Conservation (phyloP, 2,797 vertebrate genomes). For the Tarsius wallacei region DNA sequence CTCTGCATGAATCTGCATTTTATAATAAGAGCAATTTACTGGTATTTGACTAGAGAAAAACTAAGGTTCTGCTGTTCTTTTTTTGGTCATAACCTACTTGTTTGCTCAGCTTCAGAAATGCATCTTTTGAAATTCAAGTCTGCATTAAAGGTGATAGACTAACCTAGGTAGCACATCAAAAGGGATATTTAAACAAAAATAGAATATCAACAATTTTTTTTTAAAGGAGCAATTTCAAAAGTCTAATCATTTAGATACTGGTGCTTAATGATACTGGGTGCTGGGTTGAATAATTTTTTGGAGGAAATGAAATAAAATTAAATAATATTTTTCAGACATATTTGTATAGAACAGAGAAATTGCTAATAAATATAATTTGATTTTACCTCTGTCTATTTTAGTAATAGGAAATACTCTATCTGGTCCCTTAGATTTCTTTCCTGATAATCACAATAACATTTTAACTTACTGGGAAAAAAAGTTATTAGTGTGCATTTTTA, state of each 20-base stretch:
- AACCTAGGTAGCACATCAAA: slow-evolving; percentile 58
- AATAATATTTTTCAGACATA: not conserved
- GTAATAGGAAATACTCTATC: not conserved
- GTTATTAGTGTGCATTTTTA: not conserved
- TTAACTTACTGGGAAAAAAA: not conserved
- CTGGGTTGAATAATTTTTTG: not conserved
- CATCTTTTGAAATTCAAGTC: slow-evolving; percentile 39
- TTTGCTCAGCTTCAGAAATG: slow-evolving; percentile 23
- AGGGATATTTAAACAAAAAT: not conserved
- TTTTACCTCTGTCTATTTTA: not conserved
- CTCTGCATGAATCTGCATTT: not conserved
- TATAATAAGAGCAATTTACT: not conserved
- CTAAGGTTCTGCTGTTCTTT: not conserved
- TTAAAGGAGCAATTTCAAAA: not conserved
- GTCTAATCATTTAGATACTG: not conserved
- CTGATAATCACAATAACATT: not conserved
- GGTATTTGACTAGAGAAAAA: not conserved
- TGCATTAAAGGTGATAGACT: slow-evolving; percentile 34
- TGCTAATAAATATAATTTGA: not conserved
- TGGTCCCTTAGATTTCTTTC: not conserved
- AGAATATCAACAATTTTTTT: slow-evolving; percentile 5
- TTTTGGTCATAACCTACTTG: slow-evolving; percentile 1
- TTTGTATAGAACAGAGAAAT: not conserved
- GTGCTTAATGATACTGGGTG: not conserved
- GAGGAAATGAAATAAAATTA: not conserved